Evolutionary conservation across 2,113 vertebrate genomes (phyloP), one percentile per base, ranked within the genome.

Genomic region (Puntigrus tetrazona): DNA sequence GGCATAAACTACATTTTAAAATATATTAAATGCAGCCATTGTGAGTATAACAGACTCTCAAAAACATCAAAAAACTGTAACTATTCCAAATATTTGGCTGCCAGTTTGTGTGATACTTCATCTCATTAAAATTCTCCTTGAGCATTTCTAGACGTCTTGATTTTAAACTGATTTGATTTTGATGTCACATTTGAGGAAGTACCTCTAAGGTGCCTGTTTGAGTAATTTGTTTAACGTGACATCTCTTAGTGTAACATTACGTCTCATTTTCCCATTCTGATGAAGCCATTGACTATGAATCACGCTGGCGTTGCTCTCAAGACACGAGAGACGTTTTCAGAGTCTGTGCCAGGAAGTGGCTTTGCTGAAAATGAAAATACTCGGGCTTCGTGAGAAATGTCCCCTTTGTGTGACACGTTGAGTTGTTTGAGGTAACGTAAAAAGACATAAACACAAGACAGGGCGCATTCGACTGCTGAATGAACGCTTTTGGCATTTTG

Each of bases 401-500:
- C 27, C 13, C 45, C 34, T 34, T 29, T 18, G 3, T 57, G 38
- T 14, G 22, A 29, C 29, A 69, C 29, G 6, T 36, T 3, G 7
- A 31, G 43, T 27, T 50, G 36, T 75, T 75, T 31, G 73, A 75
- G 41, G 45, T 10, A 50, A 50, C 7, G 9, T 45, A 59, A 31
- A 59, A 59, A 36, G 72, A 31, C 43, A 8, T 41, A 45, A 52
- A 76, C 16, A 34, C 27, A 76, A 31, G 31, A 50, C 77, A 18
- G 14, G 41, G 11, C 13, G 3, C 27, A 22, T 69, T 11, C 22
- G 36, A n/a, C 43, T 70, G 65, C 65, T 81, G 79, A 70, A 82
- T 70, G 55, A 55, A 82, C 38, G 65, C 29, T 73, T 84, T 83
- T 67, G 70, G 69, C 41, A 34, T 45, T 20, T 9, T n/a, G 55